A percentile compares a stretch with the other conserved stretches of the same genome.
Evolutionary conservation across 2,888 invertebrate species (phyloP).

Genomic region (Arrhopalites spinosus): DNA sequence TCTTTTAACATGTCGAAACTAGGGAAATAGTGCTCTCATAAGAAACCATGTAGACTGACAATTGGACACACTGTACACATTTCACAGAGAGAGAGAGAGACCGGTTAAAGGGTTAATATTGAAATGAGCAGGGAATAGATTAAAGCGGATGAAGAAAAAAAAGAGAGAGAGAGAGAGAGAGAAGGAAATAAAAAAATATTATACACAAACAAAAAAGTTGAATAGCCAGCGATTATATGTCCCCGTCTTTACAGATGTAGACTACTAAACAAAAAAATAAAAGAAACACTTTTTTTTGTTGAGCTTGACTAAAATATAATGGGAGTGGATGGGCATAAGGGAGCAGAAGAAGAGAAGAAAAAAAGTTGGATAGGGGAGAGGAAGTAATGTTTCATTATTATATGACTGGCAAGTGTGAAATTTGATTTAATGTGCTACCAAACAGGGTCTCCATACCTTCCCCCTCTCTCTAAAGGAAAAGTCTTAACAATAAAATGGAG

Average conservation of each 20-base stretch:
- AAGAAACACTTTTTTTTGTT: too few relatives aligned
- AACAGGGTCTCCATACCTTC: not conserved
- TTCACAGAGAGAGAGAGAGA: not conserved
- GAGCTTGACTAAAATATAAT: too few relatives aligned
- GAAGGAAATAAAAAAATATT: not conserved
- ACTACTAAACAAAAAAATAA: too few relatives aligned
- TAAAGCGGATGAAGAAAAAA: not conserved
- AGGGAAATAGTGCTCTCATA: too few relatives aligned
- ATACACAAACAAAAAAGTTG: not conserved
- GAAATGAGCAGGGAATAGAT: slow-evolving; percentile 1
- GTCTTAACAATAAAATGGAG: not conserved
- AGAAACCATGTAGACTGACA: too few relatives aligned
- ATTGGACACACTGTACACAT: not conserved
- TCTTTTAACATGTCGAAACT: too few relatives aligned
- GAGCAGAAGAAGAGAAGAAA: not conserved
- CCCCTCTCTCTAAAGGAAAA: not conserved
- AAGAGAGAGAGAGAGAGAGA: not conserved
- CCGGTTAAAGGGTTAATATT: slow-evolving; percentile 4
- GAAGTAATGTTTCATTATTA: slow-evolving; percentile 12
- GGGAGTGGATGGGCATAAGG: too few relatives aligned
- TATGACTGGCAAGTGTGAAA: slow-evolving; percentile 20
- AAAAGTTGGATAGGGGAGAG: not conserved
- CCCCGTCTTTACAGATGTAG: too few relatives aligned
- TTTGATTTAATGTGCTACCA: slow-evolving; percentile 1
- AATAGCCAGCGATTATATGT: not conserved